phyloP scores from a whole-genome alignment of 2,797 vertebrate species.

The Liasis olivaceus region DNA sequence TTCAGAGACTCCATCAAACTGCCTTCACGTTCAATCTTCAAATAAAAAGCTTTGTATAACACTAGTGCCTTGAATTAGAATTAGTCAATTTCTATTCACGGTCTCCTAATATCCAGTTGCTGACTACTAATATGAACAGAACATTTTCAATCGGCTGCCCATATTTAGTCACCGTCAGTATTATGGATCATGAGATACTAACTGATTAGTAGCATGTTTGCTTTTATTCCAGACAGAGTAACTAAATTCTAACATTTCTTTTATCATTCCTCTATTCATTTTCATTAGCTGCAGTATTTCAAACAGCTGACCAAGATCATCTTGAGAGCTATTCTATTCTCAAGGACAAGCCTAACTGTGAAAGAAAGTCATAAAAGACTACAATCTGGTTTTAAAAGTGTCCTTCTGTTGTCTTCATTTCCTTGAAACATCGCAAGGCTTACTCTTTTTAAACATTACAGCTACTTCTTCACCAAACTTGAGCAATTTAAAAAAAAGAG shows the following conservation, averaged over 20 bases:
- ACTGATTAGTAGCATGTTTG: background rate
- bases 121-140: background rate
- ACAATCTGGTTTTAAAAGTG: background rate
- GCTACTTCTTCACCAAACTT: background rate
- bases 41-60: background rate
- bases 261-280: background rate
- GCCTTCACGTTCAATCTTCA: background rate
- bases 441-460: background rate
- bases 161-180: background rate
- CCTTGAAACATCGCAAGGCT: background rate
- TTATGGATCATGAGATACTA: background rate
- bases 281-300: background rate
- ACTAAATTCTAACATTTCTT: constrained; percentile 6
- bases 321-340: background rate
- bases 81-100: background rate
- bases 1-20: background rate
- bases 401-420: background rate
- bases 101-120: background rate
- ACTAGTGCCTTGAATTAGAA: background rate
- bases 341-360: background rate
- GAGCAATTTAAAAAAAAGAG: background rate
- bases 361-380: background rate
- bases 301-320: background rate
- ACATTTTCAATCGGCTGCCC: background rate
- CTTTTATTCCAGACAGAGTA: background rate